Evolutionary conservation across 2,113 vertebrate genomes (phyloP), one percentile per base, ranked within the genome.

Genomic region (Picathartes gymnocephalus): DNA sequence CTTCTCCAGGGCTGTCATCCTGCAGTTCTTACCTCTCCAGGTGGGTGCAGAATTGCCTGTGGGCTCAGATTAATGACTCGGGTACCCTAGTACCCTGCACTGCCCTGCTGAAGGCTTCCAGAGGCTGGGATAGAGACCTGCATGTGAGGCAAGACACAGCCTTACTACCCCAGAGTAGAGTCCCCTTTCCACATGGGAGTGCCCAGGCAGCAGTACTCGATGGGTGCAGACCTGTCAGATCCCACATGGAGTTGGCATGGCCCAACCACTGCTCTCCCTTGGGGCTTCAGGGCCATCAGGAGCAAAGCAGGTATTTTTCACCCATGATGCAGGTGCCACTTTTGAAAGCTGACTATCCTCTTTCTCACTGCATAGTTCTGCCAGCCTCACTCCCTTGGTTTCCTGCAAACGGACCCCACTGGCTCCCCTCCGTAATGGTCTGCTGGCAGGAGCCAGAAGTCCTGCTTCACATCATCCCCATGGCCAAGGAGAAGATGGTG

Each of bases 271-370:
- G 2, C 30, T 48, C 25, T 79, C 27, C 28, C 4, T 51, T 4
- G 3, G 47, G 42, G 11, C 60, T 57, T 90, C 28, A 18, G 39
- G n/a, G 16, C 58, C 1, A 0, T 35, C 16, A 33, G 56, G 27
- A 76, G 20, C 31, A 90, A 62, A 66, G 37, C 24, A 53, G n/a
- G 10, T 2, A 10, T 76, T 86, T 88, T 86, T 80, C 21, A 53
- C 19, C 4, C 8, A 19, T 42, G 24, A 15, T 25, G 1, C 9
- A 1, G 18, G 11, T 76, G 48, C 1, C 0, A 0, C 57, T 54
- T 64, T 10, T 33, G 40, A 58, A 87, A 39, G 56, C 31, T 84
- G 51, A n/a, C 21, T 37, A 6, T 70, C 33, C 14, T 56, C 27
- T 64, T 74, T 25, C 56, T 70, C 6, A 1, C 11, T 9, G 3